A percentile compares a stretch with the other conserved stretches of the same genome.
Conservation (phyloP, 2,888 invertebrate species). For the Matsumyia berberina region DNA sequence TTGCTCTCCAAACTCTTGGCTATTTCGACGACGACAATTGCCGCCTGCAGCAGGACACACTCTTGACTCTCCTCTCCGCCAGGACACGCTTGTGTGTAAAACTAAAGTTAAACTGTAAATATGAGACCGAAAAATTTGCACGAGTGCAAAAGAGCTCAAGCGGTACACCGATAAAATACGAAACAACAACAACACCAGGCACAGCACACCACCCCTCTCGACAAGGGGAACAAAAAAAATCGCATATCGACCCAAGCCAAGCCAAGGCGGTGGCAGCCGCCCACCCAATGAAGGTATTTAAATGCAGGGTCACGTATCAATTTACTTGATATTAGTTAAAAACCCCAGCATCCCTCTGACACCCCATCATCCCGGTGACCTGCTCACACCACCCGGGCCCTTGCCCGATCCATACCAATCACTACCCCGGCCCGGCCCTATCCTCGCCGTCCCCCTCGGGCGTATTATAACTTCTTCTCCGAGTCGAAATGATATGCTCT, state of each 20-base stretch:
- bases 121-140: conserved; percentile 71
- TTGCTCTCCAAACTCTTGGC: conserved; percentile 3
- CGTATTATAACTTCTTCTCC: conserved; percentile 71
- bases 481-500: conserved; percentile 72
- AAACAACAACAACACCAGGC: conserved; percentile 45
- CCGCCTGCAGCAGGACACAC: conserved; percentile 52
- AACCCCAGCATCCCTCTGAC: conserved; percentile 77
- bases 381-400: conserved; percentile 38
- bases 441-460: neutral
- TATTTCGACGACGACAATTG: conserved; percentile 55
- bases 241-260: conserved; percentile 49
- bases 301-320: conserved; percentile 83
- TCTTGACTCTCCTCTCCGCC: neutral
- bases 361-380: conserved; percentile 54
- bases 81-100: conserved; percentile 42
- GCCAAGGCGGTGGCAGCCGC: conserved; percentile 27
- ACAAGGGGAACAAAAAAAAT: conserved; percentile 20
- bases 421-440: neutral
- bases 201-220: conserved; percentile 28
- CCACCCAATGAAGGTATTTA: conserved; percentile 82
- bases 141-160: conserved; percentile 75
- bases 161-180: conserved; percentile 69
- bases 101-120: conserved; percentile 74
- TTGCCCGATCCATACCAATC: conserved; percentile 53
- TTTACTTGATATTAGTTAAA: conserved; percentile 83